A percentile compares a stretch with the other conserved stretches of the same genome.
phyloP scores from a whole-genome alignment of 2,888 invertebrate genomes.

The Dolichopus griseipennis region DNA sequence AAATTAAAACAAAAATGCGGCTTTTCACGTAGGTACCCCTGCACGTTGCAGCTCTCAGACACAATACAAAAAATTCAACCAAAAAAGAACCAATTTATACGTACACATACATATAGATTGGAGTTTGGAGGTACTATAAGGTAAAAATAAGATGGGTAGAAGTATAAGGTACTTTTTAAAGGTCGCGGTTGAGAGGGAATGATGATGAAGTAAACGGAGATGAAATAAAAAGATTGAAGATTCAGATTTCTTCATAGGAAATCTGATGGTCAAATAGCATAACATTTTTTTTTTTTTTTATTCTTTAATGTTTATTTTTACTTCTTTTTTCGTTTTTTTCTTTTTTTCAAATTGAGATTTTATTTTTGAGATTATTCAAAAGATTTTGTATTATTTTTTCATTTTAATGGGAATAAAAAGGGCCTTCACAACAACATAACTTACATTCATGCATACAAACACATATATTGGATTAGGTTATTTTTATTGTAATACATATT shows the following conservation, averaged over 20 bases:
- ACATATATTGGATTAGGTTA: conserved; percentile 1
- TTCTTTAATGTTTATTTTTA: background rate
- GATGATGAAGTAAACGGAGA: conserved; percentile 1
- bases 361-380: background rate
- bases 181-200: background rate
- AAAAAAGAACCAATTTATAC: background rate
- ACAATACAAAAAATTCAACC: background rate
- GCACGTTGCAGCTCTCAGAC: background rate
- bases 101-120: no score
- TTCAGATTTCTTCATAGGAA: conserved; percentile 2
- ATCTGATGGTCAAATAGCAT: conserved; percentile 4
- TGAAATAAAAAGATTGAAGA: conserved; percentile 2
- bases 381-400: background rate
- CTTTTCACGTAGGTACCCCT: background rate
- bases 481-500: conserved; percentile 2
- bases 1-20: background rate
- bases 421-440: background rate
- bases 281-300: background rate
- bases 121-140: background rate
- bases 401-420: background rate
- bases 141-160: background rate
- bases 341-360: background rate
- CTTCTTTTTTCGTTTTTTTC: background rate
- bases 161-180: background rate
- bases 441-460: background rate